phyloP scores from a whole-genome alignment of 2,113 vertebrate genomes.

The Chloebia gouldiae region DNA sequence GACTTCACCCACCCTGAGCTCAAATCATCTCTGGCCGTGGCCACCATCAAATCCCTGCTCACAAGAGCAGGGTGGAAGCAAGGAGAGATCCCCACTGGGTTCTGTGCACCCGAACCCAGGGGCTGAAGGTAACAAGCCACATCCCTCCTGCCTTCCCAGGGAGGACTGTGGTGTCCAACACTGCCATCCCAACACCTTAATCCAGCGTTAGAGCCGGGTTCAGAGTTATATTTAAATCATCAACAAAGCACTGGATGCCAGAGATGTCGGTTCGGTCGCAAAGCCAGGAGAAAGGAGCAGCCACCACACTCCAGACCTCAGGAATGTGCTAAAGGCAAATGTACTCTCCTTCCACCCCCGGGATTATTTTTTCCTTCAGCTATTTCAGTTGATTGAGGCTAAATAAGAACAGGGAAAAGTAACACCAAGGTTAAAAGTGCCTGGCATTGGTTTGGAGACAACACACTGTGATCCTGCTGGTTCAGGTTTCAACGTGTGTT shows the following conservation, averaged over 20 bases:
- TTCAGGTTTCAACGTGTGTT: not conserved
- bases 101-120: accelerated
- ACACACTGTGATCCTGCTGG: not conserved
- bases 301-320: not conserved
- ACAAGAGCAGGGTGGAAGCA: not conserved
- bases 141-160: not conserved
- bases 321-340: not conserved
- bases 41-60: not conserved
- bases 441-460: not conserved
- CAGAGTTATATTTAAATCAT: not conserved
- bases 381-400: slow-evolving; percentile 28
- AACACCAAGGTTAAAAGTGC: slow-evolving; percentile 11
- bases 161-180: not conserved
- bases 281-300: not conserved
- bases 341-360: not conserved
- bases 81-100: not conserved
- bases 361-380: not conserved
- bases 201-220: accelerated
- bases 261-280: accelerated
- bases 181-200: not conserved
- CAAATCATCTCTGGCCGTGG: accelerated
- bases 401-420: slow-evolving; percentile 45
- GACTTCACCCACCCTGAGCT: not conserved
- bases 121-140: not conserved
- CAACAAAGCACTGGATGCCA: not conserved